phyloP scores from a whole-genome alignment of 2,888 invertebrate species.

The Trichogramma evanescens region DNA sequence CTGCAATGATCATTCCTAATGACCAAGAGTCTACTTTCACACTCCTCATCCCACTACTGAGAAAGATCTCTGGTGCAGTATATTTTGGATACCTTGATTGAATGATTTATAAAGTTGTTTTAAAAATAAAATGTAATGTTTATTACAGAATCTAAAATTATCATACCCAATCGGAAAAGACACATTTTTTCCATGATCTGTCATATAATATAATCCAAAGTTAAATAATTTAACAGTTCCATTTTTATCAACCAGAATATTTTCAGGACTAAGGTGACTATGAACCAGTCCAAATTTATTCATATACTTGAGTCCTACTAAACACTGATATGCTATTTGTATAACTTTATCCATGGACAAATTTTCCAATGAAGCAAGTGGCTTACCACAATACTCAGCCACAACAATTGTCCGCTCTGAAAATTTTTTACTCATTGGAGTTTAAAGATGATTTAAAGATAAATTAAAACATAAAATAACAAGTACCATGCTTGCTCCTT shows the following conservation, averaged over 20 bases:
- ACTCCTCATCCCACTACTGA: conserved; percentile 58
- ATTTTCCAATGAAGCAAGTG: conserved; percentile 53
- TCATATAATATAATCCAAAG: conserved; percentile 91
- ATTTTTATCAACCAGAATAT: conserved; percentile 68
- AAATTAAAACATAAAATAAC: not conserved
- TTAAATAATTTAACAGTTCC: conserved; percentile 79
- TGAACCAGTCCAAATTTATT: conserved; percentile 69
- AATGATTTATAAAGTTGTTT: conserved; percentile 7
- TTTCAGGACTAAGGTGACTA: conserved; percentile 74
- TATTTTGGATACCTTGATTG: conserved; percentile 65
- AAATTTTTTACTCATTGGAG: conserved; percentile 28
- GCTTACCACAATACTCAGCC: conserved; percentile 68
- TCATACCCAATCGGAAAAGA: conserved; percentile 79
- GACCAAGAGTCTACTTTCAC: conserved; percentile 90
- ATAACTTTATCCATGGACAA: conserved; percentile 52
- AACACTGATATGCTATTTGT: conserved; percentile 66
- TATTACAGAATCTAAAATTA: conserved; percentile 29
- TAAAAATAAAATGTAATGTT: not conserved
- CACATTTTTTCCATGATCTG: conserved; percentile 76
- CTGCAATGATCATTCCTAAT: conserved; percentile 81
- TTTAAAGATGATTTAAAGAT: not conserved
- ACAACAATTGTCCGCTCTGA: conserved; percentile 76
- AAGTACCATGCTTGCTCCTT: conserved; percentile 79
- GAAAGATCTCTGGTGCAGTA: conserved; percentile 73
- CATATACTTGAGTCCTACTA: conserved; percentile 66